A percentile compares a stretch with the other conserved stretches of the same genome.
Conservation (phyloP, 2,888 invertebrate genomes). For the Alloscopus bannaensis region DNA sequence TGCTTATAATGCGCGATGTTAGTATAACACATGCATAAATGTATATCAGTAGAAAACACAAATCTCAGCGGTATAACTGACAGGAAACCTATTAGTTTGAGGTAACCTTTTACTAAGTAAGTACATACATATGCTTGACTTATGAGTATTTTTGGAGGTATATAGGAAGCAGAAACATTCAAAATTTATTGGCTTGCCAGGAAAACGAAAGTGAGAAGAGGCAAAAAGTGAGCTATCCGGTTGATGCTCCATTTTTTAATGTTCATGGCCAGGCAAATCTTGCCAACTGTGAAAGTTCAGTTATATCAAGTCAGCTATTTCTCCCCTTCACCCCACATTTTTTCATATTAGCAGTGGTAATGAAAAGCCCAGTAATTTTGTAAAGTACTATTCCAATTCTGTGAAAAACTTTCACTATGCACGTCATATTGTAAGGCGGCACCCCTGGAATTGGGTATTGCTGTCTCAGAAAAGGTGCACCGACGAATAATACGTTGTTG, state of each 20-base stretch:
- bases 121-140: background rate
- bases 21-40: background rate
- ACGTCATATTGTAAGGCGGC: background rate
- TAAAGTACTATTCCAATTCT: background rate
- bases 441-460: background rate
- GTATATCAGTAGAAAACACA: background rate
- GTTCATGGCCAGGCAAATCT: background rate
- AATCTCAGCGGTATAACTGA: background rate
- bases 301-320: no score
- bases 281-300: background rate
- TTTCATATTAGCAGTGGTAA: background rate
- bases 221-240: background rate
- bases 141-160: no score
- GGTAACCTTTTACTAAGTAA: background rate
- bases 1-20: no score
- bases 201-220: background rate
- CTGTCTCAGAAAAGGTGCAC: background rate
- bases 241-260: no score
- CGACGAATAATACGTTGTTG: background rate
- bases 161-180: no score
- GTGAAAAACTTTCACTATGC: background rate
- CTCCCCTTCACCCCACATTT: background rate
- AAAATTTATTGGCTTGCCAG: no score
- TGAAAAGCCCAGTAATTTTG: slow-evolving; percentile 13
- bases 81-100: background rate